phyloP scores from a whole-genome alignment of 2,113 vertebrate genomes.

The Pao palembangensis region DNA sequence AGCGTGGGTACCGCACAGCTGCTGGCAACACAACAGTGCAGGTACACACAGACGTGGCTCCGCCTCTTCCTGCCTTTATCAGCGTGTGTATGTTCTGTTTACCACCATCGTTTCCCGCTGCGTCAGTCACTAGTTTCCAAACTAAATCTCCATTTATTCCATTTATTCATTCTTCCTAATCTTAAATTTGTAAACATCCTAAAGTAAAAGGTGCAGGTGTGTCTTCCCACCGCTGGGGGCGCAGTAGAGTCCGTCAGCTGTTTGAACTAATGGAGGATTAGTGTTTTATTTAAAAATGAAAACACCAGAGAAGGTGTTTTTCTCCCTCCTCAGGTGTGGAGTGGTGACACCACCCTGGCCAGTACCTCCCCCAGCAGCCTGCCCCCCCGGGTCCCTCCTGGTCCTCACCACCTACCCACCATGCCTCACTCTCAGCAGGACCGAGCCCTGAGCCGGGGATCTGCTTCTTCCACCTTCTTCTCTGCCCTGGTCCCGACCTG shows the following conservation, averaged over 20 bases:
- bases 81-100: too few relatives aligned
- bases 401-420: constrained; percentile 10
- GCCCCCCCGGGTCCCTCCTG: constrained; percentile 48
- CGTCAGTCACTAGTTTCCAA: too few relatives aligned
- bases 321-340: constrained; percentile 64
- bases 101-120: too few relatives aligned
- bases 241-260: too few relatives aligned
- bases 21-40: constrained; percentile 57
- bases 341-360: constrained; percentile 64
- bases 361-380: constrained; percentile 52
- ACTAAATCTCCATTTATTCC: background rate
- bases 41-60: constrained; percentile 41
- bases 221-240: too few relatives aligned
- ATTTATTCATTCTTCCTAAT: too few relatives aligned
- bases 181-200: too few relatives aligned
- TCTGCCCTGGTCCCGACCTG: too few relatives aligned
- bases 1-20: constrained; percentile 71
- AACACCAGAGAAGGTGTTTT: background rate
- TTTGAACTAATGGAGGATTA: too few relatives aligned
- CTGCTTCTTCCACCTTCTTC: background rate
- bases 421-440: constrained; percentile 27
- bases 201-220: too few relatives aligned
- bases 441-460: constrained; percentile 12
- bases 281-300: too few relatives aligned
- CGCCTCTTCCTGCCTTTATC: too few relatives aligned